Conservation (phyloP, 2,888 invertebrate genomes). For the Caenorhabditis sp. region DNA sequence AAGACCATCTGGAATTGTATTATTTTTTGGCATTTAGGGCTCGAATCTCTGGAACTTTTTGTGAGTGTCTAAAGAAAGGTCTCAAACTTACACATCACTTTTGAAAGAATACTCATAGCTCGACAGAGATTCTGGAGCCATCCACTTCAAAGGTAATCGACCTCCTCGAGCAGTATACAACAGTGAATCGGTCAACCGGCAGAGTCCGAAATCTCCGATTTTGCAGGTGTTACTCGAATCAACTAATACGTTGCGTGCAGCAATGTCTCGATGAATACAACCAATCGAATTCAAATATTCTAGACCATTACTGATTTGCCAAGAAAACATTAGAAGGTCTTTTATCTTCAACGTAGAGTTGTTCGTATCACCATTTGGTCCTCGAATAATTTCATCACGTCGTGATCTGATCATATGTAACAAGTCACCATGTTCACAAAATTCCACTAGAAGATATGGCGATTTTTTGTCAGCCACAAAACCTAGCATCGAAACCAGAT, state of each 20-base stretch:
- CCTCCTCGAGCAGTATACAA: constrained; percentile 64
- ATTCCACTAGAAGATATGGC: constrained; percentile 60
- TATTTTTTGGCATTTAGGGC: not conserved
- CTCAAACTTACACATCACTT: constrained; percentile 59
- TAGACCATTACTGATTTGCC: constrained; percentile 65
- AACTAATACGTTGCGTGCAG: constrained; percentile 62
- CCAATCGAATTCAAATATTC: constrained; percentile 62
- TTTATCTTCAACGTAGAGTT: constrained; percentile 49
- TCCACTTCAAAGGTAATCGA: constrained; percentile 63
- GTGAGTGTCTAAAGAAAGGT: too few relatives aligned
- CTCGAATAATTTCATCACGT: constrained; percentile 45
- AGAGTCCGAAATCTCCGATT: constrained; percentile 66
- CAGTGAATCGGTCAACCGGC: constrained; percentile 60
- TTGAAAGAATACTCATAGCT: constrained; percentile 62
- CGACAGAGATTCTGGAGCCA: constrained; percentile 60
- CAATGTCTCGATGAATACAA: constrained; percentile 65
- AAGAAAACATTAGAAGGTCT: constrained; percentile 60
- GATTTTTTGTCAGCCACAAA: constrained; percentile 57
- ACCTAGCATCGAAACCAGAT: constrained; percentile 64
- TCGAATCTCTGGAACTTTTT: not conserved
- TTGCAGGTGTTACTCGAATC: constrained; percentile 55
- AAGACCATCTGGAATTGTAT: constrained; percentile 56
- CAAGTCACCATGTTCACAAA: constrained; percentile 62
- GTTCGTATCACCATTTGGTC: not conserved
- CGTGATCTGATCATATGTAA: constrained; percentile 58